Percentiles rank a stretch among this genome's conserved stretches.
Evolutionary conservation across 92 coral and sea anemone genomes (phyloP).

Genomic region (Porites divaricata): DNA sequence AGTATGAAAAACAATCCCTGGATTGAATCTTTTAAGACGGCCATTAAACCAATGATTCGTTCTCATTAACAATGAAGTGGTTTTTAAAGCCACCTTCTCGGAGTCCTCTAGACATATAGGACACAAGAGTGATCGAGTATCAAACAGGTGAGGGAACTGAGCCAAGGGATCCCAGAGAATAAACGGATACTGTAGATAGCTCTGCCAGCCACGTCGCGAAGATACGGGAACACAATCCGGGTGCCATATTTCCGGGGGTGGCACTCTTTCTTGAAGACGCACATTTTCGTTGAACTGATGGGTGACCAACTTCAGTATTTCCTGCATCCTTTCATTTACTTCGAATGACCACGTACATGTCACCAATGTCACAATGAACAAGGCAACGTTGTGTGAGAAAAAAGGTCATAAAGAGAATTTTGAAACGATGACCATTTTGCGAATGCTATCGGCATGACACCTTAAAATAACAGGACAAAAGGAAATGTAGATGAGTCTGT

Average conservation of each 20-base stretch:
- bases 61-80: conserved; percentile 27
- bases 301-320: conserved; percentile 34
- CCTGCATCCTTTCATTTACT: conserved; percentile 27
- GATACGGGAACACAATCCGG: conserved; percentile 29
- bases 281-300: conserved; percentile 44
- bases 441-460: too few relatives aligned
- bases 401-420: background rate
- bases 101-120: conserved; percentile 48
- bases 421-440: too few relatives aligned
- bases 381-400: conserved; percentile 3
- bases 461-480: too few relatives aligned
- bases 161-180: conserved; percentile 58
- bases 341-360: conserved; percentile 30
- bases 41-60: conserved; percentile 53
- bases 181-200: conserved; percentile 46
- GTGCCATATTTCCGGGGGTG: conserved; percentile 41
- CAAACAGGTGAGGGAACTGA: conserved; percentile 34
- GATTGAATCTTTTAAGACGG: conserved; percentile 27
- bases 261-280: conserved; percentile 41
- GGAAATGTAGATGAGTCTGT: too few relatives aligned
- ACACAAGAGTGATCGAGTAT: conserved; percentile 28
- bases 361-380: conserved; percentile 32
- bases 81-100: conserved; percentile 15
- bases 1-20: conserved; percentile 41
- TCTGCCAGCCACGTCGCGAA: conserved; percentile 30